Conservation (phyloP, 2,797 vertebrate species). For the Hypotaenidia okinawae region DNA sequence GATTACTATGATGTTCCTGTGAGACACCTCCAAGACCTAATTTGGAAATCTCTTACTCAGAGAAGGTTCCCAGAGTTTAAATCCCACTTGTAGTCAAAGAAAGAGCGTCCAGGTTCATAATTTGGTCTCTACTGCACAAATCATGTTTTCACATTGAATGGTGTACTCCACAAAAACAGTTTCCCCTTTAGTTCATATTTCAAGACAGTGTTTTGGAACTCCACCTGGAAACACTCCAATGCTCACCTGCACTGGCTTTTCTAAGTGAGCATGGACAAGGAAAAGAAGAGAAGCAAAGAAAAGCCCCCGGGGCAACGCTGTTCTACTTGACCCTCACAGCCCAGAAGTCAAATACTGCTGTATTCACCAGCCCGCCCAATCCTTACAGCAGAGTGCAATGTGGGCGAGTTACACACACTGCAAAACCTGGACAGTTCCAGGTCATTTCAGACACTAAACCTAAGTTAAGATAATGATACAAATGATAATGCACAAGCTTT, state of each 20-base stretch:
- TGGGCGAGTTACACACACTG: not conserved
- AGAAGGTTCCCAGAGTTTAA: not conserved
- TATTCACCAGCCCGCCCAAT: not conserved
- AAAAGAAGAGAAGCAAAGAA: not conserved
- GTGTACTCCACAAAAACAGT: not conserved
- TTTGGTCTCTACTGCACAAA: not conserved
- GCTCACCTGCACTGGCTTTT: not conserved
- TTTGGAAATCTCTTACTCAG: not conserved
- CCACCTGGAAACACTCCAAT: not conserved
- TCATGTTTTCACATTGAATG: not conserved
- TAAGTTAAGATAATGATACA: not conserved
- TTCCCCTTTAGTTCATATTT: not conserved
- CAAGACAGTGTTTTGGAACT: not conserved
- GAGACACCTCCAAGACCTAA: not conserved
- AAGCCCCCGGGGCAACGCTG: not conserved
- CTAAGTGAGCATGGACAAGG: not conserved
- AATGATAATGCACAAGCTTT: not conserved
- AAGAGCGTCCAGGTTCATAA: not conserved
- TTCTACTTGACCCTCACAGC: not conserved
- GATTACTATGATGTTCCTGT: not conserved
- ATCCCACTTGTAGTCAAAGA: not conserved
- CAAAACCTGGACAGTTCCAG: not conserved
- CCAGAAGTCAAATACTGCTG: not conserved
- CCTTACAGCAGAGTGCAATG: not conserved
- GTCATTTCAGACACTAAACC: not conserved